Evolutionary conservation across 23 tunicate species (phyloP), one percentile per base, ranked within the genome.

Genomic region (Clavelina lepadiformis): DNA sequence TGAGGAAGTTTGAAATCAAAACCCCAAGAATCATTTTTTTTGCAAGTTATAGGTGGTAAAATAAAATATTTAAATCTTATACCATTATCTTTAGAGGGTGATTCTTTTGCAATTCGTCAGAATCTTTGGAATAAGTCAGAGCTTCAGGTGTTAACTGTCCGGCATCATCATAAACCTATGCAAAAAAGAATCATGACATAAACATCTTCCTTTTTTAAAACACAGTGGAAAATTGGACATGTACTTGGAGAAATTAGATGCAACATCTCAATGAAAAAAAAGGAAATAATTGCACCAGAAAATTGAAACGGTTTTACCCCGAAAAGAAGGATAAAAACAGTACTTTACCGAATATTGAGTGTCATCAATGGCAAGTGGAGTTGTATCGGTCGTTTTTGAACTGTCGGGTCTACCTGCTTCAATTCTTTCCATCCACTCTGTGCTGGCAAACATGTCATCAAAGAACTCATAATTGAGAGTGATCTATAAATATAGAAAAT

Each of bases 71-170:
- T 0, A 27, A n/a, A 15, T 29, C 29, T 4, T 58, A 45, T 67
- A 89, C 97, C 97, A 89, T 89, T 15, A 89, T 81, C 47, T 81
- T 77, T 35, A 89, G 37, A 31, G 97, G 97, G 49, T 89, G 97
- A 49, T 89, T 89, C 22, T 76, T 46, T 50, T 81, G 85, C 33
- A 89, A 45, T 21, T 76, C 76, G 47, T 89, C 97, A 1, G 97
- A 77, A 0, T 81, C 61, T 22, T 55, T 49, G 52, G 59, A 49
- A 46, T 89, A 89, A 6, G 86, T 79, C 79, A 57, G 59, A 3
- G 97, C 88, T 49, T 81, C 84, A 0, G 71, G 61, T 7, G 89
- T 81, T 27, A 89, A 51, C 21, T 57, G 75, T 31, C 78, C 83
- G 61, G 81, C 76, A 23, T 89, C 89, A 35, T 89, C 97, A 56